Evolutionary conservation across 1,140 invertebrate species (phyloP).

Genomic region (Drosophila auraria): DNA sequence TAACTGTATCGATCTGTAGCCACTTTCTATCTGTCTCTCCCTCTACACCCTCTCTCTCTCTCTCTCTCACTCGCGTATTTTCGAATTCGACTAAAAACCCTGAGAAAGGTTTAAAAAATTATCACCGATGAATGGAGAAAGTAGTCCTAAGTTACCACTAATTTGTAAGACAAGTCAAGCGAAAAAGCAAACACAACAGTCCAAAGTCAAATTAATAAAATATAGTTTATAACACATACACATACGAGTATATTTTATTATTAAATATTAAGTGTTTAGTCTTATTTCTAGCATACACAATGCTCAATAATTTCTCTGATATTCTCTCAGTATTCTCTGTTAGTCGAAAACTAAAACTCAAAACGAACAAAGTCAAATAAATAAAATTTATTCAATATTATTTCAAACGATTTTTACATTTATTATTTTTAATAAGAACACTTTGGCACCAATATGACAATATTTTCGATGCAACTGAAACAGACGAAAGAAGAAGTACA

Average conservation of each 20-base stretch:
- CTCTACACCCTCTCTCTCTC: constrained; percentile 17
- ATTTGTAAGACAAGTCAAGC: constrained; percentile 66
- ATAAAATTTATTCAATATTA: constrained; percentile 47
- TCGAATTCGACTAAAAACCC: constrained; percentile 63
- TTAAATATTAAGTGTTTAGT: constrained; percentile 56
- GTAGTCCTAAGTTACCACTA: constrained; percentile 41
- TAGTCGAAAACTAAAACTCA: constrained; percentile 42
- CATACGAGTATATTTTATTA: constrained; percentile 23
- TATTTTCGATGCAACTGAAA: constrained; percentile 72
- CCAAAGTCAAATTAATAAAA: constrained; percentile 76
- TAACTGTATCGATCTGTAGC: constrained; percentile 35
- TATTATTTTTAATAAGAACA: constrained; percentile 36
- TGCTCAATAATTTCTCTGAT: constrained; percentile 42
- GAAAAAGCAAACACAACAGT: constrained; percentile 60
- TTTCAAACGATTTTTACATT: constrained; percentile 10
- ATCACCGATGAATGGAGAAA: constrained; percentile 46
- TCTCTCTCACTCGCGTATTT: constrained; percentile 16
- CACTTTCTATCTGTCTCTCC: constrained; percentile 27
- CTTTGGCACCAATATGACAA: constrained; percentile 70
- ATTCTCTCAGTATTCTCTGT: constrained; percentile 61
- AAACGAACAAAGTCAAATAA: constrained; percentile 54
- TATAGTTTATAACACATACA: constrained; percentile 59
- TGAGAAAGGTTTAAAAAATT: constrained; percentile 80
- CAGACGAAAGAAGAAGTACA: constrained; percentile 75
- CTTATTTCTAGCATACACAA: constrained; percentile 32